Conservation (phyloP, 2,113 vertebrate species). For the Raja brachyura region DNA sequence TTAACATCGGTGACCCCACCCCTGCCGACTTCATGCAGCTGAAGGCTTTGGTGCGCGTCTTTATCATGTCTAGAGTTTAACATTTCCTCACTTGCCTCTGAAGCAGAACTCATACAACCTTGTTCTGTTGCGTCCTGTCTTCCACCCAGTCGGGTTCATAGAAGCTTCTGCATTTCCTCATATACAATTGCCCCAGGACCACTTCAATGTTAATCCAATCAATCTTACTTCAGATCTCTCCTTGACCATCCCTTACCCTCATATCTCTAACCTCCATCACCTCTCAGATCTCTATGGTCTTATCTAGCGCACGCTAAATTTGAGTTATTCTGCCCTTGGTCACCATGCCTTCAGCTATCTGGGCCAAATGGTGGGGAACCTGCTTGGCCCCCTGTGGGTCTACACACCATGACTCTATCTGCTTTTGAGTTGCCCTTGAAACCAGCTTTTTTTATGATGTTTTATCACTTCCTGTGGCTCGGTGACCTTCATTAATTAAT, state of each 20-base stretch:
- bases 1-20: background rate
- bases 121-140: background rate
- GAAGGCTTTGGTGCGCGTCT: background rate
- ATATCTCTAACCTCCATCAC: background rate
- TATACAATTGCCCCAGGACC: background rate
- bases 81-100: background rate
- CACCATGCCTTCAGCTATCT: background rate
- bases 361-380: background rate
- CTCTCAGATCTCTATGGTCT: background rate
- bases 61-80: background rate
- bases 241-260: background rate
- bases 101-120: no score
- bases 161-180: background rate
- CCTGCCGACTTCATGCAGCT: background rate
- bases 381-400: background rate
- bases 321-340: background rate
- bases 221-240: background rate
- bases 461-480: background rate
- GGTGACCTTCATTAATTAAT: background rate
- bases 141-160: background rate
- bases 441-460: background rate
- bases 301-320: background rate
- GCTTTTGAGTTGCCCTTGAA: background rate
- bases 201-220: background rate
- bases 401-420: no score